Base-by-base conservation (phyloP, 2,113 vertebrate genomes). In the Electrona antarctica region DNA sequence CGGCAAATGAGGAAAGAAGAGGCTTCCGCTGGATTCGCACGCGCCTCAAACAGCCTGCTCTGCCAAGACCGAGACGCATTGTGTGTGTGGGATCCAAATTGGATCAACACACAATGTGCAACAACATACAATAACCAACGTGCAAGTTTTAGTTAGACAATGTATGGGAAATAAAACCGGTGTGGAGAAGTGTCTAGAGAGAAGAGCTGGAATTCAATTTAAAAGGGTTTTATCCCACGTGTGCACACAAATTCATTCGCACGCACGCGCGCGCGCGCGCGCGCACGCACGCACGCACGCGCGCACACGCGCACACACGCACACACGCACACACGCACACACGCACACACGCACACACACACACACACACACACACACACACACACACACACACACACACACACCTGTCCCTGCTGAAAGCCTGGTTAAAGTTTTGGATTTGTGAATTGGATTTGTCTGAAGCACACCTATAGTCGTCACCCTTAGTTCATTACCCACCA, bases 1-100 rank as follows among this genome's bases (percentile, higher is more conserved):
- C 7, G 8, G 71, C 46, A 82, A 83, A 79, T 64, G 67, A 82
- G 64, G 57, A 60, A 64, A 77, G 64, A 51, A 14, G 58, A 61
- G 73, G 67, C 48, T 64, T 77, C 70, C 58, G 76, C 61, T 59
- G 77, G 54, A 80, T 70, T 64, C 73, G 48, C 63, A 54, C 3
- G 5, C 15, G n/a, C 50, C 73, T 67, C 49, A 14, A 41, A 70
- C 60, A n/a, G 47, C 59, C 61, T 47, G 64, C 67, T 74, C 60
- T 76, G 83, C 78, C 60, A 61, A 41, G 58, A 78, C 68, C 1
- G 71, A 76, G 80, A 69, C 47, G 69, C 65, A 69, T 51, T 12
- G 2, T 21, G 21, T 21, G 21, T 21, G 21, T 21, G 21, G n/a
- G n/a, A 21, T 21, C 56, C 69, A 78, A 84, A 84, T 64, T 67